These are phyloP conservation scores for Drosophila mulleri DNA, from an alignment of 2,888 invertebrate genomes.

Conservation along the genomic window DNA sequence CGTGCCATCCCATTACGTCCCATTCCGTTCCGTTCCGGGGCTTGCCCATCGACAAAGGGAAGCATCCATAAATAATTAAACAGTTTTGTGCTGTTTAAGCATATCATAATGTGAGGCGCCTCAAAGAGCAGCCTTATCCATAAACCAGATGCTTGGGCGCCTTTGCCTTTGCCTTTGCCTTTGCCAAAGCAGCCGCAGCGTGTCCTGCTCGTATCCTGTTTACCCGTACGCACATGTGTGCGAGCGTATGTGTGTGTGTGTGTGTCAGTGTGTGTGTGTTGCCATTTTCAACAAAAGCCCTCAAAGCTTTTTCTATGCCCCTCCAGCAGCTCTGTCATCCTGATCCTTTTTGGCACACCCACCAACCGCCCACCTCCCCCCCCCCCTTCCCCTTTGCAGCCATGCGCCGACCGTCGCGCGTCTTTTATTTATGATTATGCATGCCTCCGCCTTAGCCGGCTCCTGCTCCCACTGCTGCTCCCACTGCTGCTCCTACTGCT, in stretches of 20 bases:
- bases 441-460: constrained; percentile 35
- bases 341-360: constrained; percentile 49
- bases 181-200: constrained; percentile 40
- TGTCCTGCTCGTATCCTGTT: constrained; percentile 44
- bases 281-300: constrained; percentile 66
- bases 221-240: constrained; percentile 23
- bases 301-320: constrained; percentile 57
- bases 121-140: constrained; percentile 59
- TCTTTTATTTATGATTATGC: constrained; percentile 81
- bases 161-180: constrained; percentile 22
- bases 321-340: constrained; percentile 55
- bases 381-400: not conserved
- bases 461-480: not conserved
- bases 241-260: constrained; percentile 15
- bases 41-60: constrained; percentile 28
- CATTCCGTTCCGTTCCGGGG: not conserved
- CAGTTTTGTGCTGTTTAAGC: constrained; percentile 80
- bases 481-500: not conserved
- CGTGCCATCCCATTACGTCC: not conserved
- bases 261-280: constrained; percentile 29
- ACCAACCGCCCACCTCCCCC: not conserved
- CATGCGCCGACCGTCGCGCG: constrained; percentile 27
- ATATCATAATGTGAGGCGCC: constrained; percentile 79
- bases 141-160: constrained; percentile 39
- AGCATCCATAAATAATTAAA: constrained; percentile 82